Evolutionary conservation across 2,797 vertebrate genomes (phyloP), one percentile per base, ranked within the genome.

Genomic region (Botia almorhae): DNA sequence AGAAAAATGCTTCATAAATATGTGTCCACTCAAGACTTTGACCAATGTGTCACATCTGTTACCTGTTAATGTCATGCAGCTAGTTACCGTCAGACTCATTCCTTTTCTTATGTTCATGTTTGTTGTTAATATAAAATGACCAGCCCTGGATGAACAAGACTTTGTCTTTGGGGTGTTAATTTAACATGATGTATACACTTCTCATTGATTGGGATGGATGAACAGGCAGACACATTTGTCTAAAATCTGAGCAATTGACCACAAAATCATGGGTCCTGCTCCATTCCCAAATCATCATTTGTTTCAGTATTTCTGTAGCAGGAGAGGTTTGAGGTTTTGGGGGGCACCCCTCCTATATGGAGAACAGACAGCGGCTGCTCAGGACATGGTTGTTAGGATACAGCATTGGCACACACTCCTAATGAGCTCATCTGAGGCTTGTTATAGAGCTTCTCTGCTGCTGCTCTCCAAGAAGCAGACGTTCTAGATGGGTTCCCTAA

Each of bases 341-440:
- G n/a, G 73, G 77, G 78, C 72, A 26, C 50, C 56, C 61, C 16
- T 78, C 51, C 79, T 74, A 46, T 81, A 80, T 50, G 23, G 79
- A 23, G 81, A 67, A 26, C 64, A 64, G 68, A 48, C 60, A 72
- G n/a, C 16, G 48, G 67, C 67, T 78, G 67, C 68, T 67, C 60
- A 7, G 71, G 76, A 71, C 56, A 26, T 39, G 51, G 80, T 84
- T 81, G 80, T 85, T 87, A 75, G 77, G 69, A 84, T 36, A 79
- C 73, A 10, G 70, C 39, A n/a, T 67, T 56, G 70, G 71, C 73
- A 56, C 67, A 69, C 23, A 68, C 65, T 72, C 78, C 61, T 87
- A 87, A 87, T 87, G 80, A 87, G 82, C 83, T 81, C 84, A 83
- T 84, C 21, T 60, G 85, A 85, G 85, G 84, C 80, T 87, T 82